Conservation (phyloP, 2,797 vertebrate genomes). For the Liasis olivaceus region DNA sequence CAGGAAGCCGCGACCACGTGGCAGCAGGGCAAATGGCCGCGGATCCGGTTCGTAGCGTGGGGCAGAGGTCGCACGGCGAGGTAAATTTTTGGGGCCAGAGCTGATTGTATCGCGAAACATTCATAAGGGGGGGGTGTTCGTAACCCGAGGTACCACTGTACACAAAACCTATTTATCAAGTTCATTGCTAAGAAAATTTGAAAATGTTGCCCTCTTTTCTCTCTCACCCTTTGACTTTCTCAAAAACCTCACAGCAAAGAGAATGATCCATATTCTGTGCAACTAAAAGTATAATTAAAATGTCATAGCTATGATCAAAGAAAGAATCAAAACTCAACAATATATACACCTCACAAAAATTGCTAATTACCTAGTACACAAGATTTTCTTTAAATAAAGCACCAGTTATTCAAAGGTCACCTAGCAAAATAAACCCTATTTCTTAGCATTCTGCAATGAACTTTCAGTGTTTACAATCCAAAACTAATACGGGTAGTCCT, state of each 20-base stretch:
- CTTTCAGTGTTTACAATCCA: background rate
- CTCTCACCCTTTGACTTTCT: background rate
- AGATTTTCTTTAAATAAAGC: background rate
- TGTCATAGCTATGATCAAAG: background rate
- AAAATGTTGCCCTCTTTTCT: background rate
- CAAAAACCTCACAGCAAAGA: background rate
- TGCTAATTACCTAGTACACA: background rate
- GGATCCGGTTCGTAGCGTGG: no score
- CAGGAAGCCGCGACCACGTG: no score
- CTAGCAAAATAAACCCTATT: background rate
- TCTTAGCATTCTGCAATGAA: background rate
- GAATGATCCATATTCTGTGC: background rate
- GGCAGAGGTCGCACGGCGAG: no score
- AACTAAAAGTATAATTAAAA: background rate
- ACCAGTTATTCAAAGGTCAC: background rate
- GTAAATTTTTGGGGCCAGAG: no score
- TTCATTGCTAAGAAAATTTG: background rate
- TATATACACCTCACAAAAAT: background rate
- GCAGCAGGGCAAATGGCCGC: no score
- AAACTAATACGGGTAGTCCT: background rate
- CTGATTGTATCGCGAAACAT: no score
- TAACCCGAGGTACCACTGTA: no score
- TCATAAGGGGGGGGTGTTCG: no score
- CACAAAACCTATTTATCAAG: background rate
- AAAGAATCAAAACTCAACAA: background rate